These are phyloP conservation scores for Tamias sibiricus DNA, from an alignment of 2,113 vertebrate genomes.

Conservation along the genomic window DNA sequence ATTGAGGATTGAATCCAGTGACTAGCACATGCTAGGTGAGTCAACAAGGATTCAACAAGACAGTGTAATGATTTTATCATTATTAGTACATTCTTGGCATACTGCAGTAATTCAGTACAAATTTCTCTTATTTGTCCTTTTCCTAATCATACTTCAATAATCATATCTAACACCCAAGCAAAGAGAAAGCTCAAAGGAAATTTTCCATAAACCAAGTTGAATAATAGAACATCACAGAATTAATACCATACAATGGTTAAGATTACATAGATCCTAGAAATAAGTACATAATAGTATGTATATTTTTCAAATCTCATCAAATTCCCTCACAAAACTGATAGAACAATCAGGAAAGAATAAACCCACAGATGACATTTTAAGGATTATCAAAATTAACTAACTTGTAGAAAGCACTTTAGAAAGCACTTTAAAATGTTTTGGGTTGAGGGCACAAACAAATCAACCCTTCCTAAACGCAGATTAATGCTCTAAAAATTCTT, in stretches of 20 bases:
- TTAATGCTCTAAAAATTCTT: slow-evolving; percentile 25
- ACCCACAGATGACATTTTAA: neutral
- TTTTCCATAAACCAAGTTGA: slow-evolving; percentile 16
- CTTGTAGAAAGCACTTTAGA: neutral
- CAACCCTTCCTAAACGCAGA: neutral
- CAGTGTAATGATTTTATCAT: neutral
- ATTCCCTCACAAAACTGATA: slow-evolving; percentile 36
- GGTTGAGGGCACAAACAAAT: neutral
- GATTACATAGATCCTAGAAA: neutral
- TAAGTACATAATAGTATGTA: neutral
- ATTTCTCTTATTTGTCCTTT: slow-evolving; percentile 12
- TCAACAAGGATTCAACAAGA: slow-evolving; percentile 54
- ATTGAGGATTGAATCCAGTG: no score
- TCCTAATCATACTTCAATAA: slow-evolving; percentile 31
- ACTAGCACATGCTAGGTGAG: no score
- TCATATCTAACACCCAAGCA: neutral
- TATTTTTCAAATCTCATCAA: slow-evolving; percentile 41
- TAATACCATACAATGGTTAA: neutral
- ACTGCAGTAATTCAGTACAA: neutral
- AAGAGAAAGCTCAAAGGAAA: slow-evolving; percentile 50
- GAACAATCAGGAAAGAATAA: slow-evolving; percentile 13
- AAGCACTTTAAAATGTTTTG: slow-evolving; percentile 22
- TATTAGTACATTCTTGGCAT: neutral
- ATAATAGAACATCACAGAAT: neutral
- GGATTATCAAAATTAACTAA: no score